Percentiles rank a stretch among this genome's conserved stretches.
These are phyloP conservation scores for Brachypodius melanocephalos DNA, from an alignment of 2,113 vertebrate species.

Conservation along the genomic window DNA sequence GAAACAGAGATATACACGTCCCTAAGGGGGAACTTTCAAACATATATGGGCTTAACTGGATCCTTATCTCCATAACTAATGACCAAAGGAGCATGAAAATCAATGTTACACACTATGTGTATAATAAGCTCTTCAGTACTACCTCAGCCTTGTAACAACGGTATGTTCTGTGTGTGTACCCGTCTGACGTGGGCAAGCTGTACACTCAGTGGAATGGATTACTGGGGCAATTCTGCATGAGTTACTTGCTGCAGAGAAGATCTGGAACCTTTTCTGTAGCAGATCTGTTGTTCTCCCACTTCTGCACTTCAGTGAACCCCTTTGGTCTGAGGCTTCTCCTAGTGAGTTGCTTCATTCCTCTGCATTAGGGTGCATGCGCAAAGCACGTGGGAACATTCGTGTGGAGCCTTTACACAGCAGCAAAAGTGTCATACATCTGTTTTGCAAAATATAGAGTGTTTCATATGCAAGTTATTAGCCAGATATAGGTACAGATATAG, in stretches of 20 bases:
- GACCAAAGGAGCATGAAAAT: slow-evolving; percentile 23
- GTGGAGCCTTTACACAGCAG: neutral
- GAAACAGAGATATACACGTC: neutral
- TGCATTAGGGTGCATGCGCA: neutral
- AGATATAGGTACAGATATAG: neutral
- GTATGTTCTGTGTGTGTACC: neutral
- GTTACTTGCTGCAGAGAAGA: neutral
- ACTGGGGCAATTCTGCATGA: neutral
- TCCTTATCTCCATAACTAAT: slow-evolving; percentile 28
- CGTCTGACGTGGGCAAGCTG: neutral
- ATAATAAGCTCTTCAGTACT: neutral
- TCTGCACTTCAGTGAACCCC: neutral
- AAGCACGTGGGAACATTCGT: neutral
- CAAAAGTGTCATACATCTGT: neutral
- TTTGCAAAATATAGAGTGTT: neutral
- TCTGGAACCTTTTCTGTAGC: neutral
- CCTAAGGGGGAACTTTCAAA: neutral
- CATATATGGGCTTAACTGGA: neutral
- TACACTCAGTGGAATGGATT: neutral
- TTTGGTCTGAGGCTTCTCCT: neutral
- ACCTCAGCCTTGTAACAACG: neutral
- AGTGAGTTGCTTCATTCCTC: neutral
- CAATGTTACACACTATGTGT: neutral
- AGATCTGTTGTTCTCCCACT: neutral
- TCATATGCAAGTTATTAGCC: neutral